Base-by-base conservation (phyloP, 1,140 invertebrate species). In the Potamilus streckersoni region DNA sequence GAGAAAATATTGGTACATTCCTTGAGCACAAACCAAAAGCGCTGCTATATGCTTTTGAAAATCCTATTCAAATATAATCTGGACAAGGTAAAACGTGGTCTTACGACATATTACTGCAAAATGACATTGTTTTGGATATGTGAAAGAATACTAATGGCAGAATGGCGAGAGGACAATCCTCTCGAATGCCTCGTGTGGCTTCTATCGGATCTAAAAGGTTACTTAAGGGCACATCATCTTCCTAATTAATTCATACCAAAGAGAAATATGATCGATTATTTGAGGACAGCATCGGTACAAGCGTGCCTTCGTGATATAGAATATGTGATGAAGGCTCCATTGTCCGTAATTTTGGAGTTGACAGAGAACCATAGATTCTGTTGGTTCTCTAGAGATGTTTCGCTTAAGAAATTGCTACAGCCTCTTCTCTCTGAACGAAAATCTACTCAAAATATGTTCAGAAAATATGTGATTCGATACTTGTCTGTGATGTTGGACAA, bases 71-170 rank as follows among this genome's bases (percentile, higher is more conserved):
- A 64, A 14, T 72, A 56, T 17, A 19, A 49, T 27, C 63, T 72
- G 13, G n/a, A 65, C 56, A 72, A 63, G 27, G 55, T 65, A 27
- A 72, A 72, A n/a, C 71, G 71, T 27, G 71, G 71, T 13, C 15
- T 72, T 19, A 56, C 61, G 56, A 72, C 71, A 8, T 72, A 56
- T 20, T 62, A 72, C 20, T 72, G 71, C 62, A 72, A 72, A 61
- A 62, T 55, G 23, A 57, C 49, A 56, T 64, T 72, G n/a, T 72
- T 65, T 20, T 63, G 55, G 17, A 0, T 55, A 1, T 72, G 71
- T 55, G 71, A 72, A 20, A 72, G 19, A 56, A 56, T 49, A 0
- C 17, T 14, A 17, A 19, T 49, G 56, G n/a, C 55, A 1, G 23
- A 72, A 19, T 72, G 71, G 71, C 63, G 19, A 12, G 60, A 65